A percentile compares a stretch with the other conserved stretches of the same genome.
Conservation (phyloP, 2,888 invertebrate genomes). For the Clitarchus hookeri region DNA sequence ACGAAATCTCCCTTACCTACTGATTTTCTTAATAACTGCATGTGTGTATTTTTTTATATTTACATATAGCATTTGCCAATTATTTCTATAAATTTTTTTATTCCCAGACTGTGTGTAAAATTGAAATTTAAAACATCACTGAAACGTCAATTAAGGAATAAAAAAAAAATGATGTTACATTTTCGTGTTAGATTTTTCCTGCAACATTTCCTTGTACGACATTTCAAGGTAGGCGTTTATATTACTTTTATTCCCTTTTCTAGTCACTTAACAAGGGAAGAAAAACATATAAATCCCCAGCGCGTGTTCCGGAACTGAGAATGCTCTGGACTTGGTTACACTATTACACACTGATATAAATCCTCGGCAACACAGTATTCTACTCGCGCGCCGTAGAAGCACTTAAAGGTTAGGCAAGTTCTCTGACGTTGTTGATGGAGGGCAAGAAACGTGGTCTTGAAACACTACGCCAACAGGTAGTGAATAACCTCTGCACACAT, state of each 20-base stretch:
- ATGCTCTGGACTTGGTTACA: background rate
- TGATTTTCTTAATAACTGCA: too few relatives aligned
- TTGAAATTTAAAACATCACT: too few relatives aligned
- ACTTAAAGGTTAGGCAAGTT: background rate
- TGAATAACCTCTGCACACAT: background rate
- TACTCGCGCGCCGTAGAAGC: background rate
- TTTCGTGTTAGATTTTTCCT: too few relatives aligned
- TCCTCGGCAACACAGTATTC: background rate
- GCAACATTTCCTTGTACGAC: too few relatives aligned
- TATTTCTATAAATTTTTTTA: too few relatives aligned
- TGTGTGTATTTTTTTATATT: too few relatives aligned
- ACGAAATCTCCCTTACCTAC: too few relatives aligned
- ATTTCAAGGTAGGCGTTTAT: background rate
- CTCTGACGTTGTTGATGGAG: background rate
- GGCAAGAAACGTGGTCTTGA: background rate
- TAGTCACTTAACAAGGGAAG: background rate
- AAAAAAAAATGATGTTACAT: too few relatives aligned
- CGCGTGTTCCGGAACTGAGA: background rate
- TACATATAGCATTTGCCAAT: too few relatives aligned
- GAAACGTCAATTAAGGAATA: too few relatives aligned
- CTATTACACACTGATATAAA: background rate
- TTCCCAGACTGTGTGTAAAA: too few relatives aligned
- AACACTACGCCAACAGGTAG: background rate
- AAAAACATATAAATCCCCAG: background rate
- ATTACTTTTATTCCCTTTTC: background rate